A percentile compares a stretch with the other conserved stretches of the same genome.
Conservation (phyloP, 37 sponge, comb jelly and placozoan species). For the Theonella swinhoei region DNA sequence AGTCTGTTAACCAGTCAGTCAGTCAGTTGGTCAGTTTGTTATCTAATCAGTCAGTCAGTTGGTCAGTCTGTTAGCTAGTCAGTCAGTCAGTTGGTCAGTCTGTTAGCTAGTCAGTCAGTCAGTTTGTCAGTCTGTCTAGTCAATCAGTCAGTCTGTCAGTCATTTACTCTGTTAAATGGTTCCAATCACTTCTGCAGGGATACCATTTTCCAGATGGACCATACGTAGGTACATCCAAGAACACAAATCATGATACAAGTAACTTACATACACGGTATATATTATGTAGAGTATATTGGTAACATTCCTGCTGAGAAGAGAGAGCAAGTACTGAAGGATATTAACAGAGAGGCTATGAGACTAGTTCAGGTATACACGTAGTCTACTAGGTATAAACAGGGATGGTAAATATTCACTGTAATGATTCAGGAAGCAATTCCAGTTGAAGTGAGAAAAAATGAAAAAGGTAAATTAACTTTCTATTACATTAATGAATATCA, state of each 20-base stretch:
- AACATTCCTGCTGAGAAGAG: conserved; percentile 73
- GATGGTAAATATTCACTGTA: neutral
- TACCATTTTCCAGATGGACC: conserved; percentile 83
- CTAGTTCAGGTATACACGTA: conserved; percentile 46
- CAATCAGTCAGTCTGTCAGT: no score
- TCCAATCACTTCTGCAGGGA: conserved; percentile 42
- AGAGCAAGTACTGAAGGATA: conserved; percentile 37
- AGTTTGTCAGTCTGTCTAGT: no score
- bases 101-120: no score
- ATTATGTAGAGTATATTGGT: conserved; percentile 67
- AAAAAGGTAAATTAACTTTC: conserved; percentile 27
- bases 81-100: no score
- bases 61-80: no score
- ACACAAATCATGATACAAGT: no score
- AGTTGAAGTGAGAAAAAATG: conserved; percentile 28
- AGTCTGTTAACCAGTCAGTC: no score
- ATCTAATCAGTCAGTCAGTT: no score
- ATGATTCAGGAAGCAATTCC: conserved; percentile 19
- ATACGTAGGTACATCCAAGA: conserved; percentile 79
- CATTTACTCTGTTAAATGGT: no score
- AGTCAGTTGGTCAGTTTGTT: no score
- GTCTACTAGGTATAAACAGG: neutral
- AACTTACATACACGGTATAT: neutral
- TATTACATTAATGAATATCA: no score
- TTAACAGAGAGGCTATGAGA: conserved; percentile 46